These are phyloP conservation scores for Sorex fumeus DNA, from an alignment of 2,113 vertebrate genomes.

Conservation along the genomic window DNA sequence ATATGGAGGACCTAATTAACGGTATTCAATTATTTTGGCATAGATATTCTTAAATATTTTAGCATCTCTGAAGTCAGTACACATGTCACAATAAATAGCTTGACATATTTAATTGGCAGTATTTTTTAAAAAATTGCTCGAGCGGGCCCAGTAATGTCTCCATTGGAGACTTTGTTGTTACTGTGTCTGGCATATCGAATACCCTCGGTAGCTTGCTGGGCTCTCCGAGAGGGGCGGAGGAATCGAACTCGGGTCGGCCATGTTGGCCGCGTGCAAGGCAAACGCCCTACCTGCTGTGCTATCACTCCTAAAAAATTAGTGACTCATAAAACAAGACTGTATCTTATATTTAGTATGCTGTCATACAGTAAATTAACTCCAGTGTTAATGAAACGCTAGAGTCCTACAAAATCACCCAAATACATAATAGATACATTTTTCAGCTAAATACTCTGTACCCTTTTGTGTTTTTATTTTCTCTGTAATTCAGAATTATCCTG, in stretches of 20 bases:
- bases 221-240: too few relatives aligned
- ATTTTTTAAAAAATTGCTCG: too few relatives aligned
- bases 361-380: neutral
- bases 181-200: too few relatives aligned
- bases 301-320: neutral
- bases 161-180: too few relatives aligned
- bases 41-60: constrained; percentile 26
- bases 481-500: neutral
- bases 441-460: constrained; percentile 29
- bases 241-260: too few relatives aligned
- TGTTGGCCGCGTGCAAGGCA: too few relatives aligned
- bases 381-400: constrained; percentile 5
- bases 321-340: constrained; percentile 7
- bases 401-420: constrained; percentile 14
- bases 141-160: too few relatives aligned
- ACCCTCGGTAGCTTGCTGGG: too few relatives aligned
- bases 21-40: constrained; percentile 5
- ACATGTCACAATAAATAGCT: neutral
- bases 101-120: neutral
- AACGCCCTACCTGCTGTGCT: too few relatives aligned
- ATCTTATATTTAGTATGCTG: neutral
- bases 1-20: neutral
- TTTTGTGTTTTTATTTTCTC: neutral
- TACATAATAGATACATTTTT: constrained; percentile 35
- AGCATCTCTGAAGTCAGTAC: neutral